Conservation (phyloP, 64 coral and sea anemone genomes). For the Stichodactyla helianthus region DNA sequence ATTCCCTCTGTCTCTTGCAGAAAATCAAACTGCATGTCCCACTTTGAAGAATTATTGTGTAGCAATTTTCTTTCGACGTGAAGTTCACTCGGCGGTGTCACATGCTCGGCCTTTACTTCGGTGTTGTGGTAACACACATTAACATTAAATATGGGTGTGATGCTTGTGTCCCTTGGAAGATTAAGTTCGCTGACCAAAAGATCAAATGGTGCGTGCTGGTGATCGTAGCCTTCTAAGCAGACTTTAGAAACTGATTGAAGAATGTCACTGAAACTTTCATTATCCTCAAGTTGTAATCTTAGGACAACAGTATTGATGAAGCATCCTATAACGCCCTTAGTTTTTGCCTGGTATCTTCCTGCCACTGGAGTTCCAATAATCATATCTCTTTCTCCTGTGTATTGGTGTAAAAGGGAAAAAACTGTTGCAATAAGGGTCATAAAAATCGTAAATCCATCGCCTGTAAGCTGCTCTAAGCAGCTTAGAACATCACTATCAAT, state of each 20-base stretch:
- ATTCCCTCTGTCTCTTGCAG: background rate
- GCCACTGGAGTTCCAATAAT: conserved; percentile 8
- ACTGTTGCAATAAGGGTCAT: background rate
- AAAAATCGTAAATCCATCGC: background rate
- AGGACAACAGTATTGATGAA: background rate
- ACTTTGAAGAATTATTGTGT: background rate
- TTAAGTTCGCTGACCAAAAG: background rate
- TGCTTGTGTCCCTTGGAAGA: background rate
- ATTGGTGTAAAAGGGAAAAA: background rate
- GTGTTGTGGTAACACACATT: conserved; percentile 4
- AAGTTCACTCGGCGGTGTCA: background rate
- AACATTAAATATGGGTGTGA: conserved; percentile 12
- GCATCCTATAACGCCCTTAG: background rate
- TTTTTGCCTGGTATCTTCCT: background rate
- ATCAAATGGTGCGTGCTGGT: background rate
- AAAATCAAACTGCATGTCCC: conserved; percentile 12
- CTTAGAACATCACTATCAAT: background rate
- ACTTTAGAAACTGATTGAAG: background rate
- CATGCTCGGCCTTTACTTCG: background rate
- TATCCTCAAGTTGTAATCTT: background rate
- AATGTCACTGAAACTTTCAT: background rate
- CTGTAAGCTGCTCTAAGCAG: background rate
- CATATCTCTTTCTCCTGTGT: background rate
- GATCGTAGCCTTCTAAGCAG: background rate
- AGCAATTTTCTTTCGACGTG: background rate